Evolutionary conservation across 1,140 invertebrate genomes (phyloP).

Genomic region (Drosophila seguyi): DNA sequence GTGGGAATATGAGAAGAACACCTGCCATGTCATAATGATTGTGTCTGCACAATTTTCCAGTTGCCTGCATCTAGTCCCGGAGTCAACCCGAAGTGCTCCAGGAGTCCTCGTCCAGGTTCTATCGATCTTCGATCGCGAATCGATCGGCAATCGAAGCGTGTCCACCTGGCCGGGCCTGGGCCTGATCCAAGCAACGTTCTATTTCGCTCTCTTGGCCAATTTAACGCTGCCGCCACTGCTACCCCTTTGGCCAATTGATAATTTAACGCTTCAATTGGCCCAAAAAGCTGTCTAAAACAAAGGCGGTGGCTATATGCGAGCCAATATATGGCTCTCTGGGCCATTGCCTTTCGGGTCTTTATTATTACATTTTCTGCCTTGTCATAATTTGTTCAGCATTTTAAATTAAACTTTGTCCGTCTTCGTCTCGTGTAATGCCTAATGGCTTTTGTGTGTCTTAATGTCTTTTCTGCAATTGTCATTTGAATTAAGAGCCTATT

Average conservation of each 20-base stretch:
- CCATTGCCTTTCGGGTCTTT: conserved; percentile 36
- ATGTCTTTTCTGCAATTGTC: conserved; percentile 67
- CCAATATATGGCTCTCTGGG: conserved; percentile 34
- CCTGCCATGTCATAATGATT: conserved; percentile 64
- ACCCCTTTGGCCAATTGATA: conserved; percentile 76
- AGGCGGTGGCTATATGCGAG: conserved; percentile 22
- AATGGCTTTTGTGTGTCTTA: conserved; percentile 53
- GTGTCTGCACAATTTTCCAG: conserved; percentile 75
- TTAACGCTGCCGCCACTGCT: conserved; percentile 70
- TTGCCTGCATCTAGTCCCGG: conserved; percentile 50
- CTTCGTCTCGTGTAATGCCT: conserved; percentile 26
- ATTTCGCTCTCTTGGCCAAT: conserved; percentile 66
- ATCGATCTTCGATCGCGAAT: conserved; percentile 21
- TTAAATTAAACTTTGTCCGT: conserved; percentile 51
- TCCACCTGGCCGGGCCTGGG: conserved; percentile 48
- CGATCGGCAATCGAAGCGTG: conserved; percentile 61
- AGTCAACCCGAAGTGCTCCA: conserved; percentile 36
- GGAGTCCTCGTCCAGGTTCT: conserved; percentile 45
- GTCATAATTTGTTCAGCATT: conserved; percentile 77
- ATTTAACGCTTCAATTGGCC: conserved; percentile 81
- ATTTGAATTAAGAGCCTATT: conserved; percentile 74
- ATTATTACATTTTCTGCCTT: conserved; percentile 47
- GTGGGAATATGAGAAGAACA: conserved; percentile 41
- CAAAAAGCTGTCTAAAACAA: conserved; percentile 45
- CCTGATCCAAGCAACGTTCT: not conserved